phyloP scores from a whole-genome alignment of 2,113 vertebrate genomes.

The Bubo scandiacus region DNA sequence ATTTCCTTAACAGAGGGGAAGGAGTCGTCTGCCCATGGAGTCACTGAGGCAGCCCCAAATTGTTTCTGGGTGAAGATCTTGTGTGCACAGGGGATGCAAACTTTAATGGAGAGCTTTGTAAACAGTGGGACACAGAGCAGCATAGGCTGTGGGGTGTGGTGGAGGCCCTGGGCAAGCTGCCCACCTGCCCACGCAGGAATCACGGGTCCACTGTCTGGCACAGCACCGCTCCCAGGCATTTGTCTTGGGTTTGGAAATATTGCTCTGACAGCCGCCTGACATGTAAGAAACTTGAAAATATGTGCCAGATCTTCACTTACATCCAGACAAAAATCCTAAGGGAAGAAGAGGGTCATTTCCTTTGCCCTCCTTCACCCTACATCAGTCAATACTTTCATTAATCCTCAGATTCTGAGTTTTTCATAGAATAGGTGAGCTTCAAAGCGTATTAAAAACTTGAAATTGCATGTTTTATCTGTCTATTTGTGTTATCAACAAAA shows the following conservation, averaged over 20 bases:
- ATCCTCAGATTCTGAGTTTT: background rate
- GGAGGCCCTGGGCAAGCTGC: background rate
- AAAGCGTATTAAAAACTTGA: background rate
- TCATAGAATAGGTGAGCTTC: background rate
- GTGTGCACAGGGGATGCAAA: background rate
- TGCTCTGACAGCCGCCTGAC: background rate
- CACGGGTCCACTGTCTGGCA: accelerated
- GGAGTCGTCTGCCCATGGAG: background rate
- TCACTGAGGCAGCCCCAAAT: background rate
- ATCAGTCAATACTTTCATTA: background rate
- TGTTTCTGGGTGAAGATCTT: background rate
- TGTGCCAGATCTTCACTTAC: background rate
- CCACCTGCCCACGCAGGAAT: accelerated
- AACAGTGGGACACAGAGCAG: background rate
- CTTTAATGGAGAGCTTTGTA: background rate
- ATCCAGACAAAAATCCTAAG: background rate
- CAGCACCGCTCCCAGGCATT: accelerated
- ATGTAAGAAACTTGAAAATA: background rate
- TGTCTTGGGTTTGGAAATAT: background rate
- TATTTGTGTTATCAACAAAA: background rate
- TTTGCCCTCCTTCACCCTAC: background rate
- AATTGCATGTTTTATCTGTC: background rate
- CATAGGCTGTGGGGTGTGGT: accelerated
- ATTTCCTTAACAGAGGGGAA: accelerated
- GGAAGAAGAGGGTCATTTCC: background rate